Evolutionary conservation across 2,888 invertebrate species (phyloP).

Genomic region (Netelia virgata): DNA sequence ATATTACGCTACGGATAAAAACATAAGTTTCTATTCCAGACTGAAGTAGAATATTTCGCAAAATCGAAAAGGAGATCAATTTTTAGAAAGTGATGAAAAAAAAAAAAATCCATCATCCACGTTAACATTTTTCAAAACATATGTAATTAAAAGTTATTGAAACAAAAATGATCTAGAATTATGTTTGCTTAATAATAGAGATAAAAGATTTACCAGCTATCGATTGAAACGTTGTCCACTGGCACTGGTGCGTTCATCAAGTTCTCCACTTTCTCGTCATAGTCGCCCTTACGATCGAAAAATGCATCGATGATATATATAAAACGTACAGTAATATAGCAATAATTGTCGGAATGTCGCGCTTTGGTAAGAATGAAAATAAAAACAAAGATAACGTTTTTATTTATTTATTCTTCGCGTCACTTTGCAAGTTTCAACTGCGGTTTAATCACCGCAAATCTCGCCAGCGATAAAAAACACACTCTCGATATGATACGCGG

Average conservation of each 20-base stretch:
- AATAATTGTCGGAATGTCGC: constrained; percentile 33
- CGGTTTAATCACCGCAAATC: constrained; percentile 3
- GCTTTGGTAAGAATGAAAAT: constrained; percentile 2
- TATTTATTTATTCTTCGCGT: not conserved
- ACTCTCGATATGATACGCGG: not conserved
- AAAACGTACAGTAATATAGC: not conserved
- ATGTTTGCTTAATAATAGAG: not conserved
- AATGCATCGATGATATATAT: constrained; percentile 60
- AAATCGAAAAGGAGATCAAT: not conserved
- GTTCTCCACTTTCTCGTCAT: constrained; percentile 69
- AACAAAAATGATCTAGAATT: not conserved
- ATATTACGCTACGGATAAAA: no score
- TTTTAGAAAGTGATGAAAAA: not conserved
- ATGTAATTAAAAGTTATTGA: not conserved
- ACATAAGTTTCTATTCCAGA: no score
- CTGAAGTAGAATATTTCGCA: no score
- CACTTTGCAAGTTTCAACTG: not conserved
- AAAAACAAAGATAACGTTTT: not conserved
- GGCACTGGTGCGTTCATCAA: constrained; percentile 63
- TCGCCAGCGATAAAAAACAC: constrained; percentile 12
- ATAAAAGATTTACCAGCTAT: constrained; percentile 56
- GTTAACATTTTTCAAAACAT: not conserved
- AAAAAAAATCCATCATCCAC: not conserved
- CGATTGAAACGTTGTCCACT: constrained; percentile 58
- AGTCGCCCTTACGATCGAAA: constrained; percentile 63